Evolutionary conservation across 1,140 invertebrate genomes (phyloP).

Genomic region (Dinoponera quadriceps): DNA sequence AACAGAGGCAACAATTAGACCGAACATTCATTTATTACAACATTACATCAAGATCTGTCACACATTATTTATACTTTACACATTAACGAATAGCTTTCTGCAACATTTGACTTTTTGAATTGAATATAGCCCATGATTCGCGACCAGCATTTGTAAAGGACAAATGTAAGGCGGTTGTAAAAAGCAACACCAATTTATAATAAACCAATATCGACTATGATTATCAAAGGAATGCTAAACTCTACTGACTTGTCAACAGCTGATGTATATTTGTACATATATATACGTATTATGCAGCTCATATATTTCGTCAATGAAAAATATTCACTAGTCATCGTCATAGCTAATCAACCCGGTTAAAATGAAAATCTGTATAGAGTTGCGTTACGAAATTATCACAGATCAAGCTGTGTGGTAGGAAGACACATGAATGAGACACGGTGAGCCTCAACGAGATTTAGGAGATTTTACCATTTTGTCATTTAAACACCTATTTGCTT

Average conservation of each 20-base stretch:
- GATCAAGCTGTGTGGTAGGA: constrained; percentile 79
- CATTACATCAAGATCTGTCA: constrained; percentile 49
- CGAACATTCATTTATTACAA: constrained; percentile 32
- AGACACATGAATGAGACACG: constrained; percentile 83
- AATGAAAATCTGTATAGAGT: constrained; percentile 12
- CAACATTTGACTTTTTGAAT: constrained; percentile 21
- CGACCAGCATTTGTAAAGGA: not conserved
- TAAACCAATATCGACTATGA: constrained; percentile 8
- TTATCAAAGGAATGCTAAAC: not conserved
- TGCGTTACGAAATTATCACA: constrained; percentile 79
- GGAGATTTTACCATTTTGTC: constrained; percentile 35
- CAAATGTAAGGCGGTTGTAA: not conserved
- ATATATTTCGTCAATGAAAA: too few relatives aligned
- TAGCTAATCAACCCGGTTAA: not conserved
- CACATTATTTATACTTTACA: constrained; percentile 17
- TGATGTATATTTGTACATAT: constrained; percentile 20
- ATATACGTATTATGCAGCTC: not conserved
- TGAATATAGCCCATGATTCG: constrained; percentile 50
- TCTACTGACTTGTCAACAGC: not conserved
- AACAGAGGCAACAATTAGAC: not conserved
- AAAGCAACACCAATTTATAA: constrained; percentile 24
- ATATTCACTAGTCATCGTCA: too few relatives aligned
- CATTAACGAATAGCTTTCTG: constrained; percentile 12
- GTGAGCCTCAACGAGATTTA: constrained; percentile 70
- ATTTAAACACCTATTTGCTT: constrained; percentile 64